Evolutionary conservation across 37 sponge, comb jelly and placozoan species (phyloP), one percentile per base, ranked within the genome.

Genomic region (Aplysina aerophoba): DNA sequence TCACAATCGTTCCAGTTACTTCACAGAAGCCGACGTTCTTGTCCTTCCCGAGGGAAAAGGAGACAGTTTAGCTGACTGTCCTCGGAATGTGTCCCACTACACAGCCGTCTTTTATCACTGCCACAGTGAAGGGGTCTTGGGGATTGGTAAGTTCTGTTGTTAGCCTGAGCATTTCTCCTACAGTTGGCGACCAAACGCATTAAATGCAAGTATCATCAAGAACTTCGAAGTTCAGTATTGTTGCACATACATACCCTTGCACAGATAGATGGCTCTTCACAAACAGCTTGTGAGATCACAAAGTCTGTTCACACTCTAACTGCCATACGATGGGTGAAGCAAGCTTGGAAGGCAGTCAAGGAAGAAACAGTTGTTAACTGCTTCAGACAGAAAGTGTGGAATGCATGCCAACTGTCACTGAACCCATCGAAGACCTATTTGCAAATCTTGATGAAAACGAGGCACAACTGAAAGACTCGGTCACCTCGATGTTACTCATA

Each of bases 281-380:
- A 25, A 59, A 80, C 6, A 11, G 59, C 81, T 55, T 80, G 56
- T 80, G 81, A 80, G 58, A 58, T 80, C 59, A 80, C 2, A 59
- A 80, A 80, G 15, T 80, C 56, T 14, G 81, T 80, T 55, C 28
- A 55, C 12, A 53, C 55, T 80, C 81, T 80, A 59, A 80, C 81
- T 80, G 81, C 57, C 2, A 80, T 80, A 55, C 81, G 81, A 55
- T 80, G 81, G 81, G 81, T 80, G 81, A 58, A 55, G 58, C 30
- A 80, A 40, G 81, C 81, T 80, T 80, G 81, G 81, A 31, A 58
- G 58, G 81, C 58, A 59, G 81, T 80, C 81, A 55, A 80, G 55
- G 59, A 27, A 59, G 56, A 55, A 55, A 80, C 81, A 53, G 12
- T 5, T 31, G 60, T 80, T 14, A 80, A 53, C 28, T 80, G 81